Conservation (phyloP, 37 sponge, comb jelly and placozoan genomes). For the Theonella swinhoei region DNA sequence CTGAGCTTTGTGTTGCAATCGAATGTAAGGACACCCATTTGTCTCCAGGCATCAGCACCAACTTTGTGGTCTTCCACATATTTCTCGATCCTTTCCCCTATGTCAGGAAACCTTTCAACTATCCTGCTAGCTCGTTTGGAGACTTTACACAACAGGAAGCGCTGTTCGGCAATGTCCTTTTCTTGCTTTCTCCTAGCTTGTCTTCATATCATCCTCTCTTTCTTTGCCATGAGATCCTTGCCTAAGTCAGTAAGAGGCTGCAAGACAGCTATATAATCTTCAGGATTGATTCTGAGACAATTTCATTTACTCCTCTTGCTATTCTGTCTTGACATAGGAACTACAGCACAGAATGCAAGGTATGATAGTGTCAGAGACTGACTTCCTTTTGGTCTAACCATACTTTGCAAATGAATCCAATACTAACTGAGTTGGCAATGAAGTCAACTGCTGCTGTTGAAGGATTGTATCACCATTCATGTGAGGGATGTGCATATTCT, state of each 20-base stretch:
- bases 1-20: constrained; percentile 32
- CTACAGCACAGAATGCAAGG: no score
- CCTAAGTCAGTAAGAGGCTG: not conserved
- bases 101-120: constrained; percentile 4
- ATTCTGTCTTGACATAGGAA: constrained; percentile 15
- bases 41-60: constrained; percentile 46
- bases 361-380: no score
- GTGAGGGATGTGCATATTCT: no score
- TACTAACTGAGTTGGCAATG: no score
- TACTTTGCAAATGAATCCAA: no score
- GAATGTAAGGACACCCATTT: constrained; percentile 47
- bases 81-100: constrained; percentile 15
- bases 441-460: no score
- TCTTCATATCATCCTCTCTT: not conserved
- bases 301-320: not conserved
- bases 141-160: not conserved
- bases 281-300: constrained; percentile 34
- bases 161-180: not conserved
- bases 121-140: not conserved
- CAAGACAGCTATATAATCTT: not conserved
- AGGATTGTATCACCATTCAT: no score
- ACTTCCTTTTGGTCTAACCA: no score
- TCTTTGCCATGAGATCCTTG: not conserved
- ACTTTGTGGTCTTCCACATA: constrained; percentile 18
- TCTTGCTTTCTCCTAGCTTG: not conserved